A percentile compares a stretch with the other conserved stretches of the same genome.
Evolutionary conservation across 2,888 invertebrate species (phyloP).

Genomic region (Gastrophysa polygoni): DNA sequence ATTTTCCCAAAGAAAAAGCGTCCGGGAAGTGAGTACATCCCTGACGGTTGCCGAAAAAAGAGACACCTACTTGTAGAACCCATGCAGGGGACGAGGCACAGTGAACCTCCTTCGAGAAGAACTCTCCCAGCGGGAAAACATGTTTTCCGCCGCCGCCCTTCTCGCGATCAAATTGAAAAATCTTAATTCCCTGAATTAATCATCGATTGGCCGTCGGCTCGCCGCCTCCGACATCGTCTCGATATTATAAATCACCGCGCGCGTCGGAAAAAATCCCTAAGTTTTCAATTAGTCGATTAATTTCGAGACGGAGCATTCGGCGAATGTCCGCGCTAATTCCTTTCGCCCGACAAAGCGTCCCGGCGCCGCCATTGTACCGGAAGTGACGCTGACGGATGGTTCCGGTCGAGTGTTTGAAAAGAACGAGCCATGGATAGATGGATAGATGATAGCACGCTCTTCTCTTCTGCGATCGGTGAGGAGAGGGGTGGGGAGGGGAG

Average conservation of each 20-base stretch:
- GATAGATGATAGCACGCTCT: conserved; percentile 52
- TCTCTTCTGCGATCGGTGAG: no score
- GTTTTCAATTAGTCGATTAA: conserved; percentile 57
- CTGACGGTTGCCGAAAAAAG: no score
- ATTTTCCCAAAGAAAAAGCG: no score
- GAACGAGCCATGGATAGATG: conserved; percentile 56
- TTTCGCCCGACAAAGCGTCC: conserved; percentile 51
- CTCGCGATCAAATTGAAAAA: conserved; percentile 33
- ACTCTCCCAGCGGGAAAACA: neutral
- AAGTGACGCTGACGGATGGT: conserved; percentile 60
- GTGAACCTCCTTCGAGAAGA: no score
- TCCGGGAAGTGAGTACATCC: no score
- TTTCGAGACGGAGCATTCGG: conserved; percentile 51
- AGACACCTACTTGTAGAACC: no score
- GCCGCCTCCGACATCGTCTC: conserved; percentile 31
- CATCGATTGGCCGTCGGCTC: conserved; percentile 41
- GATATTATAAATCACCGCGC: neutral
- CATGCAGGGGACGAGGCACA: no score
- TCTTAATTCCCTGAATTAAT: conserved; percentile 42
- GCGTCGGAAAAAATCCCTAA: conserved; percentile 39
- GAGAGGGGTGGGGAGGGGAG: no score
- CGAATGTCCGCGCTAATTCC: conserved; percentile 54
- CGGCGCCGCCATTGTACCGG: conserved; percentile 55
- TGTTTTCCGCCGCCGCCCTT: neutral
- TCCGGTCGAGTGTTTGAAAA: conserved; percentile 53